Evolutionary conservation across 2,113 vertebrate genomes (phyloP).

Genomic region (Nibea coibor): DNA sequence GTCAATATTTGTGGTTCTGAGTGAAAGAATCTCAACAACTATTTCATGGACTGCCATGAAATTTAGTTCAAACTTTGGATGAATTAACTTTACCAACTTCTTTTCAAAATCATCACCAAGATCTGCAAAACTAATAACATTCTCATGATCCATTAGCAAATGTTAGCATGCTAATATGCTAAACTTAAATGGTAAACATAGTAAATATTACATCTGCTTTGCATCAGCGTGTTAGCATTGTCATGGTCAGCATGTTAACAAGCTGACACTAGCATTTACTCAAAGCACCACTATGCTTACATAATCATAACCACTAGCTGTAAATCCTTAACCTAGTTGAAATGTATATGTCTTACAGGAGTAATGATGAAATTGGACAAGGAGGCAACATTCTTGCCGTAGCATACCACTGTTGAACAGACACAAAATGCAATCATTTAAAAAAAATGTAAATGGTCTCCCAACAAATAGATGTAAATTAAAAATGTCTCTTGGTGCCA

Average conservation of each 20-base stretch:
- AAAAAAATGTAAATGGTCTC: neutral
- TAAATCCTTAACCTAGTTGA: neutral
- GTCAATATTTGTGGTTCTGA: neutral
- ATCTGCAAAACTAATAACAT: neutral
- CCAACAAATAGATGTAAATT: neutral
- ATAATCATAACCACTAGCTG: no score
- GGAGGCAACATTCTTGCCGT: neutral
- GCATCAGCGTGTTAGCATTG: neutral
- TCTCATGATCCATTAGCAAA: neutral
- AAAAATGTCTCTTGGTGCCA: neutral
- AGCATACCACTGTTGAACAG: neutral
- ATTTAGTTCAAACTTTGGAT: neutral
- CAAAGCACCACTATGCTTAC: neutral
- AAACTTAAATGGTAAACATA: neutral
- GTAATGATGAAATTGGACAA: neutral
- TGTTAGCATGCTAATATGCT: neutral
- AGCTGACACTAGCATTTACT: neutral
- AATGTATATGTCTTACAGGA: neutral
- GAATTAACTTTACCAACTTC: no score
- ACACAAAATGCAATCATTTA: neutral
- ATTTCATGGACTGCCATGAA: neutral
- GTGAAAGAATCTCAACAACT: neutral
- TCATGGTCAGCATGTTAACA: neutral
- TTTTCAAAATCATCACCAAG: neutral
- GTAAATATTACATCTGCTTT: neutral